These are phyloP conservation scores for Melitaea athalia DNA, from an alignment of 2,888 invertebrate genomes.

Conservation along the genomic window DNA sequence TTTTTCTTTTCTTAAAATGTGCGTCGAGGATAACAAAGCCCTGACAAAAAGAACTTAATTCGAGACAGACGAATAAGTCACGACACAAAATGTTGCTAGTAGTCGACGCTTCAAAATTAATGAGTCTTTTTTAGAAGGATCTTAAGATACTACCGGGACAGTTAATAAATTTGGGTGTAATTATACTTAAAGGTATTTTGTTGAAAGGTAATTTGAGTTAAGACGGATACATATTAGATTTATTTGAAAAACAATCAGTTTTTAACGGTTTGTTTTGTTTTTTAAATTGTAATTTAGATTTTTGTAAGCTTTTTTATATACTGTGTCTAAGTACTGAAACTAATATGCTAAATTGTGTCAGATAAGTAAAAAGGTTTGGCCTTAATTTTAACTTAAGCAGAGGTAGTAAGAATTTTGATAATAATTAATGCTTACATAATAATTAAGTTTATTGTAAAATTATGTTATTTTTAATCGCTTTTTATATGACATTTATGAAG, in stretches of 20 bases:
- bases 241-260: conserved; percentile 57
- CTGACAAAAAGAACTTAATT: conserved; percentile 58
- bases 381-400: too few relatives aligned
- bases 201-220: conserved; percentile 76
- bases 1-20: conserved; percentile 23
- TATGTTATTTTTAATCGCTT: too few relatives aligned
- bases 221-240: conserved; percentile 59
- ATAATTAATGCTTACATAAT: too few relatives aligned
- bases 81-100: conserved; percentile 63
- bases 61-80: conserved; percentile 54
- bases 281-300: conserved; percentile 18
- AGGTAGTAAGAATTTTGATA: too few relatives aligned
- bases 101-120: conserved; percentile 65
- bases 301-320: not conserved
- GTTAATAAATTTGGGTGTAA: conserved; percentile 74
- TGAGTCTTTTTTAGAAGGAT: conserved; percentile 56
- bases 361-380: too few relatives aligned
- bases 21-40: conserved; percentile 46
- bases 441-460: too few relatives aligned
- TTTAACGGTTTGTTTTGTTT: conserved; percentile 37
- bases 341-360: too few relatives aligned
- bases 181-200: conserved; percentile 72
- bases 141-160: conserved; percentile 48
- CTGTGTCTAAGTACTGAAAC: too few relatives aligned
- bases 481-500: too few relatives aligned